These are phyloP conservation scores for Leuciscus waleckii DNA, from an alignment of 2,797 vertebrate species.

Conservation along the genomic window DNA sequence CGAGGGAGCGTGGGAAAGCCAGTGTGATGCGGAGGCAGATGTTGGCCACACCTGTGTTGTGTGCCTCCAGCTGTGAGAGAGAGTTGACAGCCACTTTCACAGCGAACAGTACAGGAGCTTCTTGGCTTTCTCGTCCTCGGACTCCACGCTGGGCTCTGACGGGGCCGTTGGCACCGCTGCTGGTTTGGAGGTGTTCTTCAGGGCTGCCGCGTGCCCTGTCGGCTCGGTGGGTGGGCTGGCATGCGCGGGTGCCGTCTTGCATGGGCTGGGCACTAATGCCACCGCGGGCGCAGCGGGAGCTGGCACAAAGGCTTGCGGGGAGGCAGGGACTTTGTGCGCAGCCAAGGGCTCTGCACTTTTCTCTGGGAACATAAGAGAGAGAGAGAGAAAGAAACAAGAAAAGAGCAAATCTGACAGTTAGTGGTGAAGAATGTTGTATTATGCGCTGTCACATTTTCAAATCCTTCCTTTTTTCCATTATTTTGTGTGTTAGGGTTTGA, in stretches of 20 bases:
- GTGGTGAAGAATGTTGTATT: constrained; percentile 24
- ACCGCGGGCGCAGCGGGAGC: constrained; percentile 13
- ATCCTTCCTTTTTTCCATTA: not conserved
- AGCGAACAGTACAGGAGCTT: constrained; percentile 97
- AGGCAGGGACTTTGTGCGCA: constrained; percentile 37
- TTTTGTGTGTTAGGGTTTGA: constrained; percentile 1
- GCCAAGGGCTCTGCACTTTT: constrained; percentile 41
- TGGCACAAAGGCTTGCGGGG: constrained; percentile 52
- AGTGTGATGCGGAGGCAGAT: constrained; percentile 38
- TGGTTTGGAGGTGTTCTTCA: constrained; percentile 69
- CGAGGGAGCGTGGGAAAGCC: not conserved
- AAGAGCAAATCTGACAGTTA: constrained; percentile 50
- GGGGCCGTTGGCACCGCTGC: constrained; percentile 61
- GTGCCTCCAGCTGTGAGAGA: constrained; percentile 94
- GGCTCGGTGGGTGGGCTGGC: constrained; percentile 78
- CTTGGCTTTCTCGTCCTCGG: constrained; percentile 96
- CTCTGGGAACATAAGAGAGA: constrained; percentile 60
- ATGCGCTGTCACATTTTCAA: constrained; percentile 2
- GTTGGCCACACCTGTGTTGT: constrained; percentile 87
- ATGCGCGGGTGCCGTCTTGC: constrained; percentile 70
- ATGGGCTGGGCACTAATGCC: constrained; percentile 46
- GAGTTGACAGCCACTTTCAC: constrained; percentile 99
- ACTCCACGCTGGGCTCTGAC: constrained; percentile 76
- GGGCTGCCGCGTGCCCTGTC: constrained; percentile 38
- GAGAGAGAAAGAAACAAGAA: constrained; percentile 39